Percentiles rank a stretch among this genome's conserved stretches.
These are phyloP conservation scores for Pseudotriccus pelzelni DNA, from an alignment of 2,797 vertebrate genomes.

Conservation along the genomic window DNA sequence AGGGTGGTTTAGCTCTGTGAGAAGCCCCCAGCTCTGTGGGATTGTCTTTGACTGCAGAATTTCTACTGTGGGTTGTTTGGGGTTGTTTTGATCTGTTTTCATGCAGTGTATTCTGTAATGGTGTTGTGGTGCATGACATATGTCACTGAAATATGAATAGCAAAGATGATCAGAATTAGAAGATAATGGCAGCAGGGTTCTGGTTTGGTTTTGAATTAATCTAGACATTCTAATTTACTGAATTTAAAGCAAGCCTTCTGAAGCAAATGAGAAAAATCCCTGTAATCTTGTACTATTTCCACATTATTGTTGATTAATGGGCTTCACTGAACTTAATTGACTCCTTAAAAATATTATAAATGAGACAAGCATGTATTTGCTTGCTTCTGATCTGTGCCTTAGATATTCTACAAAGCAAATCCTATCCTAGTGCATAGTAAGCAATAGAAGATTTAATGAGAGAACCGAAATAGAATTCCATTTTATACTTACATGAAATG, in stretches of 20 bases:
- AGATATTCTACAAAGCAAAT: background rate
- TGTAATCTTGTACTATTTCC: background rate
- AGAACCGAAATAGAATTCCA: background rate
- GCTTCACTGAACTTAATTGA: background rate
- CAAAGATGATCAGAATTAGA: background rate
- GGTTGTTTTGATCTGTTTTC: background rate
- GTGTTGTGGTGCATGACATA: background rate
- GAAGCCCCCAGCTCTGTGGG: background rate
- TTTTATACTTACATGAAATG: background rate
- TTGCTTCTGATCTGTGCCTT: background rate
- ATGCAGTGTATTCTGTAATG: background rate
- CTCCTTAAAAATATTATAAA: background rate
- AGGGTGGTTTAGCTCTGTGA: background rate
- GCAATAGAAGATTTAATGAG: background rate
- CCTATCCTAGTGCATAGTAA: background rate
- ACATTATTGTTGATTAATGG: background rate
- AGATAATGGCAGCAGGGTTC: background rate
- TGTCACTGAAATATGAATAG: background rate
- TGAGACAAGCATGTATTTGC: background rate
- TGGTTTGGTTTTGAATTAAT: background rate
- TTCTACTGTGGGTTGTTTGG: background rate
- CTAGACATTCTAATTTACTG: background rate
- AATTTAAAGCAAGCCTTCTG: background rate
- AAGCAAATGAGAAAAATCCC: background rate
- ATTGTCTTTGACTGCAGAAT: background rate